Base-by-base conservation (phyloP, 2,888 invertebrate species). In the Synergus japonicus region DNA sequence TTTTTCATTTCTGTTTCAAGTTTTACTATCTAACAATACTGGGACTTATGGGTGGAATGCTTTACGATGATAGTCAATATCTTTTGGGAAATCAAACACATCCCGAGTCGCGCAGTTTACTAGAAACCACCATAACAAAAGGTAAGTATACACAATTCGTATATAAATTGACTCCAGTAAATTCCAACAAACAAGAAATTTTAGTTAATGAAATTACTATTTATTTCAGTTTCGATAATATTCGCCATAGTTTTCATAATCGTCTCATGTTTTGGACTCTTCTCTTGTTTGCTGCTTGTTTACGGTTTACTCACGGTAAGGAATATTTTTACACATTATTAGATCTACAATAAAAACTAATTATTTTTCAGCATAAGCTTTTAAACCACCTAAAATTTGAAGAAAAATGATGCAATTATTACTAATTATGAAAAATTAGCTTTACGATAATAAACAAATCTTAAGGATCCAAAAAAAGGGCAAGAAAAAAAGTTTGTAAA, bases 271-370 rank as follows among this genome's bases (percentile, higher is more conserved):
- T 92, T 94, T 84, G 96, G 97, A 7, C 93, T 96, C 73, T 83
- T 96, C 43, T 93, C 96, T 15, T 96, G 96, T 76, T 87, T 95
- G 10, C 90, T 96, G 64, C 93, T 97, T 78, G 93, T 96, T 76
- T 92, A 95, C 80, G 97, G 96, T 84, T 93, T 97, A 65, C 94
- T 94, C 85, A 95, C 94, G 94, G 97, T 96, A 93, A 73, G 73
- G 4, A 37, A 54, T n/a, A 54, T 54, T 54, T 8, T n/a, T 8
- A n/a, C n/a, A 8, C 1, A n/a, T n/a, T n/a, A 54, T 0, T n/a
- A 54, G 8, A n/a, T 0, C 8, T 54, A 54, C n/a, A 54, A 15
- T n/a, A 5, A n/a, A n/a, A n/a, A 54, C 2, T 29, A 29, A 29
- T 29, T 29, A 2, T 1, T 29, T 29, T 29, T 29, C 22, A 29